Conservation (phyloP, 2,113 vertebrate species). For the Petroica traversi region DNA sequence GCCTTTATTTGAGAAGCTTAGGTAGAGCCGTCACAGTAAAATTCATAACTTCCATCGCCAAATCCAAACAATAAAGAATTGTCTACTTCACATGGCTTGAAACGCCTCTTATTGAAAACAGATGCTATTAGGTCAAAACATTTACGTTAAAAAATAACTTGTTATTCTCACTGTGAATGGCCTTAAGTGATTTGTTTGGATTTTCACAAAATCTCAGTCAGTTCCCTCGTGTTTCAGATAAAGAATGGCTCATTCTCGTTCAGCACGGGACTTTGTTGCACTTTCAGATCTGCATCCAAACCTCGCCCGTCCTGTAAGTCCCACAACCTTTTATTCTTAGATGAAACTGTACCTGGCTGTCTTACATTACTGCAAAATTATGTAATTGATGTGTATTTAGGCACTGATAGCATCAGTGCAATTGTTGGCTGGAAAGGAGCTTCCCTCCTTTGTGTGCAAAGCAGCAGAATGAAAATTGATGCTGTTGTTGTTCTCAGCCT, state of each 20-base stretch:
- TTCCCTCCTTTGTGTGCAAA: slow-evolving; percentile 47
- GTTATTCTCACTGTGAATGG: slow-evolving; percentile 25
- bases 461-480: slow-evolving; percentile 63
- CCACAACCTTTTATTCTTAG: slow-evolving; percentile 29
- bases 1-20: not conserved
- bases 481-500: not conserved
- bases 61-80: not conserved
- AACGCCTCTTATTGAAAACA: not conserved
- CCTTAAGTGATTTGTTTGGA: slow-evolving; percentile 40
- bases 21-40: not conserved
- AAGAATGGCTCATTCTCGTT: slow-evolving; percentile 73
- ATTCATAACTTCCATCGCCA: not conserved
- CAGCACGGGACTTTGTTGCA: slow-evolving; percentile 71
- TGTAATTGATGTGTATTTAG: slow-evolving; percentile 49
- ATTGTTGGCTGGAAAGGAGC: slow-evolving; percentile 45
- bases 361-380: slow-evolving; percentile 45
- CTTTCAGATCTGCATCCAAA: slow-evolving; percentile 90
- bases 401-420: slow-evolving; percentile 38
- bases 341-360: slow-evolving; percentile 28
- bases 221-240: slow-evolving; percentile 68
- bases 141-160: slow-evolving; percentile 32
- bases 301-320: slow-evolving; percentile 85
- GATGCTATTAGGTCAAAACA: slow-evolving; percentile 9
- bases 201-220: not conserved
- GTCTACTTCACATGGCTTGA: not conserved